Conservation (phyloP, 2,797 vertebrate genomes). For the Pogonophryne albipinna region DNA sequence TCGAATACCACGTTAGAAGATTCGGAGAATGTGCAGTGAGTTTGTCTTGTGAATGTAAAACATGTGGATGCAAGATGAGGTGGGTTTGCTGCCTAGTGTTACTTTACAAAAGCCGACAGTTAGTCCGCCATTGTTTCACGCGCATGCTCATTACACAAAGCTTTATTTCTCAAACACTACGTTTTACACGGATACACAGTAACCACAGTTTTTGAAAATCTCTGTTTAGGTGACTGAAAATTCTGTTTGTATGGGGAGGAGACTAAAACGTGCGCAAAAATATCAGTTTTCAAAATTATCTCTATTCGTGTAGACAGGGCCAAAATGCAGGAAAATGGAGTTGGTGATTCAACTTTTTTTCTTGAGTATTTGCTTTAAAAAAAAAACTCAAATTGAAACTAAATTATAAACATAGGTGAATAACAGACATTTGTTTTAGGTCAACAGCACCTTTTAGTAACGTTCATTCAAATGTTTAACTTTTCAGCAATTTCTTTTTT, state of each 20-base stretch:
- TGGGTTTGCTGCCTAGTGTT: too few relatives aligned
- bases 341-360: constrained; percentile 6
- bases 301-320: background rate
- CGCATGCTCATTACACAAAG: too few relatives aligned
- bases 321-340: constrained; percentile 3
- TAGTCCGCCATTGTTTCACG: too few relatives aligned
- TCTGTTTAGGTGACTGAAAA: background rate
- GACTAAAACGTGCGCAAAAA: background rate
- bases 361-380: background rate
- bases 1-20: background rate
- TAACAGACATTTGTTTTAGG: constrained; percentile 66
- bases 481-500: constrained; percentile 62
- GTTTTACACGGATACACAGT: background rate
- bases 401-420: constrained; percentile 48
- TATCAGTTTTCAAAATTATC: background rate
- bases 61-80: too few relatives aligned
- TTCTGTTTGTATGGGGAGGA: background rate
- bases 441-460: constrained; percentile 67
- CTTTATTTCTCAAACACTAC: background rate
- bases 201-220: background rate
- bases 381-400: constrained; percentile 7
- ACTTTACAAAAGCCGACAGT: too few relatives aligned
- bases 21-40: too few relatives aligned
- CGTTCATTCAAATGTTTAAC: constrained; percentile 52
- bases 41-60: too few relatives aligned